Base-by-base conservation (phyloP, 1,140 invertebrate genomes). In the Holcopasites calliopsidis region DNA sequence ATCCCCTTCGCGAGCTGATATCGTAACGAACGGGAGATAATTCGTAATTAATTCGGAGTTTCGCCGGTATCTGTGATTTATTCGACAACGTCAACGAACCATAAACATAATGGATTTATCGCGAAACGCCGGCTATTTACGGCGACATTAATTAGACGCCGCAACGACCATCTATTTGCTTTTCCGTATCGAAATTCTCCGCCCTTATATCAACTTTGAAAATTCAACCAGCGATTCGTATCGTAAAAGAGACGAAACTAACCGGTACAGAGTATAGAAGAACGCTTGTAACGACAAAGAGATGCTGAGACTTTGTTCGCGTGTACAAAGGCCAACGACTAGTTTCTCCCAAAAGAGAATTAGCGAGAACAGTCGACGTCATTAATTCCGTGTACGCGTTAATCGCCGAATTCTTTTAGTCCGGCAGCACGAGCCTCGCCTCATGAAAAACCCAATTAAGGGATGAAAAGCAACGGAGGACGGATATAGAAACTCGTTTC, bases 111-210 rank as follows among this genome's bases (percentile, higher is more conserved):
- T 60, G 31, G 33, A 50, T 62, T 44, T 18, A 18, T 44, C 21
- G 40, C 28, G 35, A 21, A 16, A 21, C 49, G 6, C n/a, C 23
- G 18, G 23, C n/a, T 69, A 57, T 58, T 69, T 55, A 23, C 21
- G 38, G n/a, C 6, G n/a, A 44, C 38, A 31, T 69, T 69, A 69
- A 69, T 69, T 58, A 69, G 35, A 18, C 23, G 16, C 33, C 4
- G 8, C 7, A 7, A 23, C 10, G 16, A n/a, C 35, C 33, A 23
- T 21, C 16, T 1, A 5, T 47, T 64, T 16, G 18, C 40, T 6
- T 42, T 5, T 8, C 16, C 18, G 21, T 3, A 8, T 31, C 18
- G 10, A 21, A 13, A 0, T 13, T 6, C 54, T 33, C 31, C 54
- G 13, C 8, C n/a, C 16, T 26, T 8, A 10, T 21, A n/a, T 35